These are phyloP conservation scores for Rhynchophorus ferrugineus DNA, from an alignment of 1,140 invertebrate species.

Conservation along the genomic window DNA sequence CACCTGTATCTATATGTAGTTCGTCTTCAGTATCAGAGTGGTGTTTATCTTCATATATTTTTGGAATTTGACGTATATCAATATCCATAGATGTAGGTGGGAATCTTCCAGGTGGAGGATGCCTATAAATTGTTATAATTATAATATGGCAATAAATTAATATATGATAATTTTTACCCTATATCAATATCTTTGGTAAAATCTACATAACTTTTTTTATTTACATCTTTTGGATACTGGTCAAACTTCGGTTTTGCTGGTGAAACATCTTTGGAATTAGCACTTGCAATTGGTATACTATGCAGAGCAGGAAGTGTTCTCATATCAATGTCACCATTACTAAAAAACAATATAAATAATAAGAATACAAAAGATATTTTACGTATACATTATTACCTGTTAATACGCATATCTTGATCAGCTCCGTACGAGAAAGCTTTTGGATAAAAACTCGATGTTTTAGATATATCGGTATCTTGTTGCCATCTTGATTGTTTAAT, in stretches of 20 bases:
- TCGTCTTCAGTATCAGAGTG: slow-evolving; percentile 19
- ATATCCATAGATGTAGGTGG: slow-evolving; percentile 6
- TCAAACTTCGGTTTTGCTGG: slow-evolving; percentile 2
- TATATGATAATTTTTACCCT: too few relatives aligned
- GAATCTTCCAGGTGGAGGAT: background rate
- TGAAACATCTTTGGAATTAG: too few relatives aligned
- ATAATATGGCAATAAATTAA: background rate
- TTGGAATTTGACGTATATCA: slow-evolving; percentile 13
- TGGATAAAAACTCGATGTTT: slow-evolving; percentile 7
- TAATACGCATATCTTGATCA: slow-evolving; percentile 39
- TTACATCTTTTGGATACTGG: background rate
- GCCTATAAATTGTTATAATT: background rate
- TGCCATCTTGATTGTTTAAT: slow-evolving; percentile 57
- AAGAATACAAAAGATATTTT: too few relatives aligned
- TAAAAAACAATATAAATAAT: slow-evolving; percentile 17
- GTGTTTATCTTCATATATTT: slow-evolving; percentile 24
- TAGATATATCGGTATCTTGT: slow-evolving; percentile 37
- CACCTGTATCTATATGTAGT: slow-evolving; percentile 21
- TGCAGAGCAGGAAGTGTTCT: slow-evolving; percentile 30
- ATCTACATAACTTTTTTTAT: too few relatives aligned
- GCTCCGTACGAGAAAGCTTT: slow-evolving; percentile 28
- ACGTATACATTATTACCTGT: slow-evolving; percentile 25
- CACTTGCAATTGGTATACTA: too few relatives aligned
- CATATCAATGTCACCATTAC: slow-evolving; percentile 41
- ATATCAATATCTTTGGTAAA: slow-evolving; percentile 42